phyloP scores from a whole-genome alignment of 2,888 invertebrate genomes.

The Bhutanitis thaidina region DNA sequence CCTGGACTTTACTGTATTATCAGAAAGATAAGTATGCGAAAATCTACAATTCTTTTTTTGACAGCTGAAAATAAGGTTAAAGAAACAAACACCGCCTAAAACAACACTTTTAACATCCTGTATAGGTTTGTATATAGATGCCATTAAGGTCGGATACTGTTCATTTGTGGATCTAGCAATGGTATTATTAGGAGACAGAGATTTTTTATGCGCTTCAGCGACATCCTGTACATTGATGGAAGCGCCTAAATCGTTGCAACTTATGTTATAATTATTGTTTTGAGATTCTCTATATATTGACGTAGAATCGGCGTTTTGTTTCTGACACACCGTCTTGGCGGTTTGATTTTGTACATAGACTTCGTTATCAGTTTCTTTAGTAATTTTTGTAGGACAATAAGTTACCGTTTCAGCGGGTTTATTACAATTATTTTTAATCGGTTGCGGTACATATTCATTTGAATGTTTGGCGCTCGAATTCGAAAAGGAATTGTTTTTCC shows the following conservation, averaged over 20 bases:
- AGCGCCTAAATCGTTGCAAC: background rate
- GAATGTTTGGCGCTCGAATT: background rate
- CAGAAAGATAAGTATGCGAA: conserved; percentile 32
- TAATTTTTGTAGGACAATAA: conserved; percentile 45
- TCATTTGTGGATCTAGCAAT: background rate
- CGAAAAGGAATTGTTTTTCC: conserved; percentile 25
- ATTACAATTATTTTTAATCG: conserved; percentile 21
- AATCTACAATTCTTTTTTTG: conserved; percentile 39
- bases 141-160: conserved; percentile 23
- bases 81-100: conserved; percentile 48
- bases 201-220: background rate
- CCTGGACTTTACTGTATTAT: conserved; percentile 24
- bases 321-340: conserved; percentile 39
- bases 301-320: conserved; percentile 57
- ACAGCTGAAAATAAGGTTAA: conserved; percentile 42
- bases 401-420: conserved; percentile 24
- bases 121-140: conserved; percentile 23
- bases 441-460: conserved; percentile 50
- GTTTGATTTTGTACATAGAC: background rate
- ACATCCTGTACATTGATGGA: background rate
- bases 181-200: background rate
- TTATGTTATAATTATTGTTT: background rate
- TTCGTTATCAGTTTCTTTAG: conserved; percentile 4
- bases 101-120: conserved; percentile 29
- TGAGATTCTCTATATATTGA: conserved; percentile 37